Base-by-base conservation (phyloP, 2,888 invertebrate genomes). In the Drosophila suboccidentalis region DNA sequence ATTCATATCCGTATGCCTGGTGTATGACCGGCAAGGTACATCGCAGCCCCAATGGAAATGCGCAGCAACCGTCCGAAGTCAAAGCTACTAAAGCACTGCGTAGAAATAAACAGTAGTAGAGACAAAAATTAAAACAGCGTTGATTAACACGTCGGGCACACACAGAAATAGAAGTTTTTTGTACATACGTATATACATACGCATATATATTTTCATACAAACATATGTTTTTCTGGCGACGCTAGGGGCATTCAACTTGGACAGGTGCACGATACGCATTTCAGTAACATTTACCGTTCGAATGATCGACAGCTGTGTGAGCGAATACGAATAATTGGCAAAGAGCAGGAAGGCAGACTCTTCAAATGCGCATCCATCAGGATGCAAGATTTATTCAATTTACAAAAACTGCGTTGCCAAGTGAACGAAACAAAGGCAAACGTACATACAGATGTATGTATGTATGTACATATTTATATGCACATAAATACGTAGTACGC, bases 191-290 rank as follows among this genome's bases (percentile, higher is more conserved):
- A 47, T 50, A 50, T 55, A 43, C 49, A 26, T 41, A 41, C 17
- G 15, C 43, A 43, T n/a, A 55, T 49, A 11, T 51, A 47, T 55
- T 43, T 43, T 34, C 22, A 51, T 61, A 51, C 41, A 46, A 38
- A 17, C 17, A 46, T 49, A 47, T 47, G 47, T 26, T 26, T 22
- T 38, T 10, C 41, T 36, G 44, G 43, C 41, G 39, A 59, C 38
- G 53, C 22, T 50, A 29, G 72, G 72, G 78, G 58, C 73, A 78
- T 74, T 74, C 58, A 78, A 78, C 73, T 72, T 60, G 58, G 86
- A 74, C 88, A 87, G 88, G 88, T 81, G 88, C 85, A 53, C 57
- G 75, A 68, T 62, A 57, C 57, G 61, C 50, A 58, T 72, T 72
- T 64, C 60, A 63, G 47, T 46, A 17, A 46, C n/a, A 50, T 79